Evolutionary conservation across 2,113 vertebrate genomes (phyloP).

Genomic region (Diphyllodes magnificus): DNA sequence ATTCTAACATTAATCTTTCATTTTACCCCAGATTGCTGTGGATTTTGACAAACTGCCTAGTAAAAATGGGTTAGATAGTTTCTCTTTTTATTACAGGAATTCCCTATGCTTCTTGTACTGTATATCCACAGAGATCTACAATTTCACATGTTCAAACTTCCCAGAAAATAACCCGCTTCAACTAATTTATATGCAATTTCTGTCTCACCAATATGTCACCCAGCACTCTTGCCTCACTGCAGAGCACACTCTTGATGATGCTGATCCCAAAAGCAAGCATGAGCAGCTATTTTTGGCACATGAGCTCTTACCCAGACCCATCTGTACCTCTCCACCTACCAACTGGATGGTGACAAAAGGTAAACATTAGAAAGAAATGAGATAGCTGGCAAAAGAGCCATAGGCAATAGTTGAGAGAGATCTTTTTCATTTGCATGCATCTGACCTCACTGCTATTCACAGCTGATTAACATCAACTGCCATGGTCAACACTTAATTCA

Average conservation of each 20-base stretch:
- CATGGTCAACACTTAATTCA: neutral
- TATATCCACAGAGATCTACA: neutral
- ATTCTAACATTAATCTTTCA: neutral
- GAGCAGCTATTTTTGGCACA: neutral
- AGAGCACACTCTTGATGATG: neutral
- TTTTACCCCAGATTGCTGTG: neutral
- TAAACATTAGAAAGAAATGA: neutral
- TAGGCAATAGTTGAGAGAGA: neutral
- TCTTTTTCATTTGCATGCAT: neutral
- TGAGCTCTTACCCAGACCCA: neutral
- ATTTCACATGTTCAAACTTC: neutral
- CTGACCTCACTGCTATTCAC: neutral
- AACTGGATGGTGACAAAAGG: neutral
- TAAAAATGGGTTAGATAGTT: neutral
- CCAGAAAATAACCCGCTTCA: neutral
- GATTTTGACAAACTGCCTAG: neutral
- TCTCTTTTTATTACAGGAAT: neutral
- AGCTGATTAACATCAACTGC: constrained; percentile 19
- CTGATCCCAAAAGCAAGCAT: neutral
- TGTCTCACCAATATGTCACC: neutral
- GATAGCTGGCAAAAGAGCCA: neutral
- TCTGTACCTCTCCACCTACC: neutral
- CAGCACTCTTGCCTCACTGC: neutral
- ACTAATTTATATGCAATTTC: neutral
- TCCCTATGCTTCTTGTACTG: neutral